Conservation (phyloP, 1,140 invertebrate genomes). For the Liolophura sinensis region DNA sequence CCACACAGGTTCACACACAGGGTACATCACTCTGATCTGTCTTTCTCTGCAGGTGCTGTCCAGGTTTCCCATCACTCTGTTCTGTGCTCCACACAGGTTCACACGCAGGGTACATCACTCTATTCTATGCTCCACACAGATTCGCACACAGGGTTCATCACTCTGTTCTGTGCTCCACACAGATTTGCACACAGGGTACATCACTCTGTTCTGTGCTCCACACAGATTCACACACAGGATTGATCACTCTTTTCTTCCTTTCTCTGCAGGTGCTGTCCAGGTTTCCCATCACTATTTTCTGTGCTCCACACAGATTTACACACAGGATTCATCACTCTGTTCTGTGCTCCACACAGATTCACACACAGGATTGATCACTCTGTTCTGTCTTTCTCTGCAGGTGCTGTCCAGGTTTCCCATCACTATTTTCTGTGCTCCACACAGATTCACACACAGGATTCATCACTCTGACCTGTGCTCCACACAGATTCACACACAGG, state of each 20-base stretch:
- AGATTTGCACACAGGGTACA: neutral
- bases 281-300: constrained; percentile 45
- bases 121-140: constrained; percentile 23
- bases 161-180: neutral
- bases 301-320: neutral
- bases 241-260: too few species aligned
- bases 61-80: constrained; percentile 54
- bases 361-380: too few species aligned
- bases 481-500: constrained; percentile 39
- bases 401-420: constrained; percentile 53
- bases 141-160: constrained; percentile 53
- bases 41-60: constrained; percentile 41
- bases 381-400: too few species aligned
- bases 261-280: constrained; percentile 40
- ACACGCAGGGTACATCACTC: too few species aligned
- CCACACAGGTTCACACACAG: too few species aligned
- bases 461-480: too few species aligned
- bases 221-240: too few species aligned
- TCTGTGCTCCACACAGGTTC: constrained; percentile 62
- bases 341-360: constrained; percentile 61
- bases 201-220: too few species aligned
- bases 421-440: constrained; percentile 59
- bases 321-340: constrained; percentile 20
- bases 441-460: too few species aligned
- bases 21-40: too few species aligned